Conservation (phyloP, 2,797 vertebrate species). For the Lutjanus argentimaculatus region DNA sequence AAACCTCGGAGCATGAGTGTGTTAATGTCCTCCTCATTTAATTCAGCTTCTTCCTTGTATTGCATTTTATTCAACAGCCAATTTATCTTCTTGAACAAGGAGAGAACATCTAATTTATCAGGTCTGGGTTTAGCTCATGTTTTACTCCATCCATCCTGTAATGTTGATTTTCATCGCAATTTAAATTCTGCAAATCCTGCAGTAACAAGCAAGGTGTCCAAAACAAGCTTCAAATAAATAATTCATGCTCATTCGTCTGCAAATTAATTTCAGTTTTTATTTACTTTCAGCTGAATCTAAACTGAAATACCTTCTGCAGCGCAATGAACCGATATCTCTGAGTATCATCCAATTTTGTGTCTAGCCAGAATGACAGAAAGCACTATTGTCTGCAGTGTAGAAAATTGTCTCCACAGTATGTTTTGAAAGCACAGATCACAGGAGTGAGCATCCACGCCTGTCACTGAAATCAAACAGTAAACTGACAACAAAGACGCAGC, state of each 20-base stretch:
- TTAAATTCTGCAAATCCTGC: not conserved
- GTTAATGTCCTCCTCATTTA: not conserved
- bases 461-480: conserved; percentile 42
- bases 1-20: not conserved
- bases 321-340: conserved; percentile 14
- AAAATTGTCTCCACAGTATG: conserved; percentile 23
- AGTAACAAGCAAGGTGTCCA: conserved; percentile 1
- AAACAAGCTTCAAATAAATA: conserved; percentile 30
- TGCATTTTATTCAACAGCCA: not conserved
- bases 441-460: conserved; percentile 33
- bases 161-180: not conserved
- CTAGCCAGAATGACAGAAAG: conserved; percentile 26
- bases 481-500: conserved; percentile 14
- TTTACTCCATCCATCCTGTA: conserved; percentile 1
- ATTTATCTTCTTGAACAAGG: not conserved
- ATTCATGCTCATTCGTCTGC: conserved; percentile 32
- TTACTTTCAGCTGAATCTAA: conserved; percentile 22
- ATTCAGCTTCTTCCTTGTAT: not conserved
- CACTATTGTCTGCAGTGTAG: conserved; percentile 17
- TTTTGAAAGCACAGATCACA: conserved; percentile 47
- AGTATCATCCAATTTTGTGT: conserved; percentile 28
- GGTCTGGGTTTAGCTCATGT: not conserved
- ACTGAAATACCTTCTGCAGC: conserved; percentile 20
- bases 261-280: conserved; percentile 31
- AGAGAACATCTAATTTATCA: not conserved